A percentile compares a stretch with the other conserved stretches of the same genome.
Conservation (phyloP, 2,888 invertebrate species). For the Papilio protenor region DNA sequence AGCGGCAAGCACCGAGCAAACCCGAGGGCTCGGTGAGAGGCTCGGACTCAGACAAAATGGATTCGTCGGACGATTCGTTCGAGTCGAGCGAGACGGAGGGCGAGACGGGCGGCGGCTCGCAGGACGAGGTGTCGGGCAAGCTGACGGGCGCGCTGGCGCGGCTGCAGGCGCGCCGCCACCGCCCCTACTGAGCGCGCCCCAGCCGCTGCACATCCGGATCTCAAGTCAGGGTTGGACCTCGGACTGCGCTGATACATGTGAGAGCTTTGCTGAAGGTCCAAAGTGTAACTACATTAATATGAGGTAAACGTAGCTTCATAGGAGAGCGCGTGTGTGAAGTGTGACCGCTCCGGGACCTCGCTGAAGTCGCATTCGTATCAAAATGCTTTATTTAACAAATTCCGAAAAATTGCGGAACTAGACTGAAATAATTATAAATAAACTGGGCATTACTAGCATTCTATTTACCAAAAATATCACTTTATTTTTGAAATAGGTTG, state of each 20-base stretch:
- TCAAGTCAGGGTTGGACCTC: background rate
- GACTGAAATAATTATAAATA: no score
- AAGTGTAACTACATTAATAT: background rate
- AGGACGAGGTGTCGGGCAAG: conserved; percentile 49
- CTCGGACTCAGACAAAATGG: background rate
- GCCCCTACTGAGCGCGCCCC: conserved; percentile 73
- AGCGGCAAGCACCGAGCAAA: background rate
- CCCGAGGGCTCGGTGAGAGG: background rate
- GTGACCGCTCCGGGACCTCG: no score
- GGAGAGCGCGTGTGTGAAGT: background rate
- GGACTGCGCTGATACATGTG: background rate
- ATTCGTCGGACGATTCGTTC: background rate
- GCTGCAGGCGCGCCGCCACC: conserved; percentile 61
- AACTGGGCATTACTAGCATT: no score
- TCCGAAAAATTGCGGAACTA: no score
- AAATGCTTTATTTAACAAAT: no score
- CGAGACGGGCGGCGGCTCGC: conserved; percentile 24
- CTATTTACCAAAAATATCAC: no score
- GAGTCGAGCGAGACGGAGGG: conserved; percentile 8
- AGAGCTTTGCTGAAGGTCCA: background rate
- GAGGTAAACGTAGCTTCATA: background rate
- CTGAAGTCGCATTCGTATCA: no score
- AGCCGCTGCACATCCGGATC: conserved; percentile 59
- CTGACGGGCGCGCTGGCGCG: conserved; percentile 52
- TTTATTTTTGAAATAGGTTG: no score